These are phyloP conservation scores for Eumacrocentrus americanus DNA, from an alignment of 2,888 invertebrate genomes.

Conservation along the genomic window DNA sequence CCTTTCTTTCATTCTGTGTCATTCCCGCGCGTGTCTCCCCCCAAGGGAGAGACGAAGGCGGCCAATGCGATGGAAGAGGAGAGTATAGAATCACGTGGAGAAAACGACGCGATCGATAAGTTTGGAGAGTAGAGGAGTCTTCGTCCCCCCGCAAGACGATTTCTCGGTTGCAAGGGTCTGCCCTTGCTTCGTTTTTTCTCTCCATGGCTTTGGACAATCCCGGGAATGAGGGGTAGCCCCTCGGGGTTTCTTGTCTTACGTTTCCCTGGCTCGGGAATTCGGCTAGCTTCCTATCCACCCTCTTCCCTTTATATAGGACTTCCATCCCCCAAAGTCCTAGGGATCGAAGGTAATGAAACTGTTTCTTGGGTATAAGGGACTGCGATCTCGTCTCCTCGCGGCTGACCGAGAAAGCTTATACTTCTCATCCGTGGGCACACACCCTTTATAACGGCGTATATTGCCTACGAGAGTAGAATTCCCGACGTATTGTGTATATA, in stretches of 20 bases:
- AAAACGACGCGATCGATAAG: slow-evolving; percentile 51
- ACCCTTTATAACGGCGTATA: slow-evolving; percentile 42
- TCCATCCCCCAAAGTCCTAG: slow-evolving; percentile 26
- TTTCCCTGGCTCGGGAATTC: slow-evolving; percentile 45
- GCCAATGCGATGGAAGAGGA: too few relatives aligned
- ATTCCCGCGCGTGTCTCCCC: slow-evolving; percentile 23
- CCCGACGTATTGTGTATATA: slow-evolving; percentile 34
- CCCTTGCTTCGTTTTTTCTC: not conserved
- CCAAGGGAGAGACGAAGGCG: slow-evolving; percentile 2
- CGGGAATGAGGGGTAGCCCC: slow-evolving; percentile 37
- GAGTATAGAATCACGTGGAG: slow-evolving; percentile 41
- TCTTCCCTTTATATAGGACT: slow-evolving; percentile 7
- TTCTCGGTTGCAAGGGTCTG: slow-evolving; percentile 45
- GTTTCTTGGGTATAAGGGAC: slow-evolving; percentile 52
- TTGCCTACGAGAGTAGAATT: slow-evolving; percentile 56
- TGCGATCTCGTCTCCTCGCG: slow-evolving; percentile 34
- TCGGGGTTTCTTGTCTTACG: slow-evolving; percentile 49
- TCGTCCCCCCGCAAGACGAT: slow-evolving; percentile 52
- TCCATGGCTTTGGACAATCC: slow-evolving; percentile 41
- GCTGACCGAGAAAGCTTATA: slow-evolving; percentile 42
- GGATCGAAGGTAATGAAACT: slow-evolving; percentile 60
- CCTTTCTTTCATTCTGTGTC: slow-evolving; percentile 8
- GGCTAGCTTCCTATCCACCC: slow-evolving; percentile 14
- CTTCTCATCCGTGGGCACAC: not conserved
- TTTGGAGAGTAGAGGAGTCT: slow-evolving; percentile 1